Base-by-base conservation (phyloP, 2,888 invertebrate genomes). In the Platycheirus rosarum region DNA sequence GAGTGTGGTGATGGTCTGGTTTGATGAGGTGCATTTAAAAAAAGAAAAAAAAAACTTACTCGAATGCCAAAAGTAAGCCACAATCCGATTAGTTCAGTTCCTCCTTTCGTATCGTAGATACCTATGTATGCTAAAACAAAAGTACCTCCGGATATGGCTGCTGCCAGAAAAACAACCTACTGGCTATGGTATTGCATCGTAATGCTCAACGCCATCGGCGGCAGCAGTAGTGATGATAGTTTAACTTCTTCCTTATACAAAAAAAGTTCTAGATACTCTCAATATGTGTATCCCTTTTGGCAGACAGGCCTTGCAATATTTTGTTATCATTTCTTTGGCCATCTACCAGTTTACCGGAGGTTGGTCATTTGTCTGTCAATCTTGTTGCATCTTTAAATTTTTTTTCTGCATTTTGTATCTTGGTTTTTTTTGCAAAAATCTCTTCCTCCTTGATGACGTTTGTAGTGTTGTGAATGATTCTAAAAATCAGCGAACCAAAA, bases 401-500 rank as follows among this genome's bases (percentile, higher is more conserved):
- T 46, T 18, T 11, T 1, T n/a, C 0, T 11, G 18, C 20, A 9
- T 20, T n/a, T 13, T 11, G 14, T 6, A n/a, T n/a, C 20, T 4
- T 18, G 1, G 13, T 9, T 40, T 49, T 29, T 14, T 26, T 6
- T 29, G 3, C 8, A 35, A n/a, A n/a, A n/a, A n/a, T 9, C 11
- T 35, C 9, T 14, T 14, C 1, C 26, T 14, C 13, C 14, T 35
- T 37, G 20, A 37, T 55, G 53, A 55, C 20, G 23, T 40, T 37
- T 37, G 29, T 42, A 60, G 11, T 20, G n/a, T n/a, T n/a, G n/a
- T n/a, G n/a, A n/a, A n/a, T n/a, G 14, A 40, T 11, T 55, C 37
- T 60, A 0, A 9, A 42, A 60, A 60, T 29, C 57, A 60, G 42
- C 57, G 16, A 60, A 60, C 57, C 57, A 42, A 42, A 57, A 60